Percentiles rank a stretch among this genome's conserved stretches.
phyloP scores from a whole-genome alignment of 2,113 vertebrate species.

The Channa argus region DNA sequence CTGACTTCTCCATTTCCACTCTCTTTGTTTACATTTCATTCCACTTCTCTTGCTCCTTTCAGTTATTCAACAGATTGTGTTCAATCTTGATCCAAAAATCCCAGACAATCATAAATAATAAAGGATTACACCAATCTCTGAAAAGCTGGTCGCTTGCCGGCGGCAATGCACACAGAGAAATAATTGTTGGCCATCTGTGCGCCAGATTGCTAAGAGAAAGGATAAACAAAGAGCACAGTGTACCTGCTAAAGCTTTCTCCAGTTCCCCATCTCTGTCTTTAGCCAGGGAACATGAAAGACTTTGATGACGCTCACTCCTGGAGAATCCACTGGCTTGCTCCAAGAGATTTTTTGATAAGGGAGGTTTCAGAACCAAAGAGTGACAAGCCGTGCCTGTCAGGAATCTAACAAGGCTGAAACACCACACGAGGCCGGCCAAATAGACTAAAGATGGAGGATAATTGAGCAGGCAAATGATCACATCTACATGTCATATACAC shows the following conservation, averaged over 20 bases:
- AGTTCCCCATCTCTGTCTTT: constrained; percentile 31
- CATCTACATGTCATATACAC: constrained; percentile 74
- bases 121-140: constrained; percentile 85
- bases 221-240: constrained; percentile 81
- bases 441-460: constrained; percentile 53
- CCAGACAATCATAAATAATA: constrained; percentile 87
- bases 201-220: constrained; percentile 82
- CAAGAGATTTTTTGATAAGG: constrained; percentile 72
- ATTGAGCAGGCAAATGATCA: constrained; percentile 75
- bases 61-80: constrained; percentile 84
- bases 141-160: constrained; percentile 80
- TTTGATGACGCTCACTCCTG: constrained; percentile 71
- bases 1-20: constrained; percentile 72
- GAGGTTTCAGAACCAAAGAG: constrained; percentile 69
- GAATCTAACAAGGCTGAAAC: constrained; percentile 69
- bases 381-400: constrained; percentile 77
- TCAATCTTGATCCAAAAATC: constrained; percentile 84
- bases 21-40: constrained; percentile 82
- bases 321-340: constrained; percentile 63
- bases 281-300: constrained; percentile 70
- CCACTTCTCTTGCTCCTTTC: constrained; percentile 70
- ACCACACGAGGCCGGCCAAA: constrained; percentile 55
- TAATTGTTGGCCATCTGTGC: constrained; percentile 86
- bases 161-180: constrained; percentile 81
- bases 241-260: constrained; percentile 78